A percentile compares a stretch with the other conserved stretches of the same genome.
Evolutionary conservation across 2,113 vertebrate species (phyloP).

Genomic region (Ursus arctos): DNA sequence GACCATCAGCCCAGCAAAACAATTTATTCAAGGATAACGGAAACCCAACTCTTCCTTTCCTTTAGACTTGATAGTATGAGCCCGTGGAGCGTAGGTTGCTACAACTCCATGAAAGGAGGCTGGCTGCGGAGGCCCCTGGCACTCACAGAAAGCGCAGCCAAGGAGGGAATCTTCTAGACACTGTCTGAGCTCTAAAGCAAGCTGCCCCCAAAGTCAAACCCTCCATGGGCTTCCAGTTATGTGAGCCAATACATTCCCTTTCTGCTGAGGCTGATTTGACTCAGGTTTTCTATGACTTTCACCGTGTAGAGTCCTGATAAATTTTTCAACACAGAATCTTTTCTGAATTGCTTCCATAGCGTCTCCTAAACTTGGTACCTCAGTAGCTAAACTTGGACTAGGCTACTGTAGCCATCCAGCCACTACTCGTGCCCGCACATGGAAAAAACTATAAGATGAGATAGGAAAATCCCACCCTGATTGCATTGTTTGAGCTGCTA

Average conservation of each 20-base stretch:
- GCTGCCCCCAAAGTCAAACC: not conserved
- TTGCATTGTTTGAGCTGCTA: not conserved
- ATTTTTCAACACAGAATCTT: not conserved
- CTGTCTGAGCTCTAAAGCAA: not conserved
- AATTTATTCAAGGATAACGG: not conserved
- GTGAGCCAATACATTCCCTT: not conserved
- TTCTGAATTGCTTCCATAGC: not conserved
- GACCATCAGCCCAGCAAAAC: not conserved
- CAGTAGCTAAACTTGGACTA: not conserved
- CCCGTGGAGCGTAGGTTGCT: rapidly evolving
- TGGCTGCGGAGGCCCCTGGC: not conserved
- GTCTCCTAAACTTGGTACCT: not conserved
- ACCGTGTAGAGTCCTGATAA: not conserved
- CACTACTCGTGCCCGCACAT: not conserved
- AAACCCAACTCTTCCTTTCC: not conserved
- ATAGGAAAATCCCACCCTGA: not conserved
- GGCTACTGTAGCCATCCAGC: not conserved
- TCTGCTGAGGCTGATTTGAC: not conserved
- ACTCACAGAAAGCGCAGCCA: not conserved
- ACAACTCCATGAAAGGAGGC: not conserved
- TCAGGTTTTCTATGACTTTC: not conserved
- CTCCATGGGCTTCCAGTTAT: not conserved
- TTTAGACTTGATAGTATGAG: not conserved
- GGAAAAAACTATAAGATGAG: not conserved
- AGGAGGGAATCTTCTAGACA: not conserved